Evolutionary conservation across 2,888 invertebrate species (phyloP), one percentile per base, ranked within the genome.

Genomic region (Noctua pronuba): DNA sequence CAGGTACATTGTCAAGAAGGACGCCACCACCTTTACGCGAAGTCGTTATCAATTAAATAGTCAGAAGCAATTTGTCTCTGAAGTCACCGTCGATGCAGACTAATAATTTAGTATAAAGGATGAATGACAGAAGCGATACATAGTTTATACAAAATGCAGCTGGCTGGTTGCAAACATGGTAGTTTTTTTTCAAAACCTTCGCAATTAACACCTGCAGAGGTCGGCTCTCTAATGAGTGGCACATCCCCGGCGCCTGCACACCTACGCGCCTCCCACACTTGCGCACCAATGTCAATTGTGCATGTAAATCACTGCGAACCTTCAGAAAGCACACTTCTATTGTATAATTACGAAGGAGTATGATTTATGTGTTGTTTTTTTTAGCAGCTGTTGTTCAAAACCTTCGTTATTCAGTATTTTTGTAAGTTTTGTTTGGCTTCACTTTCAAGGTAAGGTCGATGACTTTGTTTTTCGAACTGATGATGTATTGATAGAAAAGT

Each of bases 151-250:
- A 79, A 86, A 79, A 83, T 82, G 85, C 75, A 85, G 79, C 73
- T 83, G 69, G 71, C 66, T 13, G 73, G 75, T 74, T 73, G 78
- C 75, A 83, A 83, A 76, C 75, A 73, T 76, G 71, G 77, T 85
- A 62, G 31, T 79, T 73, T 60, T 74, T 86, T 85, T 66, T 86
- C 67, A 79, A 73, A 76, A 73, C 65, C 60, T 73, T 70, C 64
- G 90, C 90, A 95, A 95, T 95, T 94, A 95, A 88, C 94, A 94
- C 93, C 92, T 93, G 90, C 86, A 90, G 87, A 93, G 93, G 92
- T 92, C 91, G 88, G 86, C 88, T 87, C 72, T 79, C 64, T 87
- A 88, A 88, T 73, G 80, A 86, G 78, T 75, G 66, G 70, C 77
- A 80, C 77, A 80, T 83, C 89, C 83, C 78, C 88, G 92, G 92